Percentiles rank a stretch among this genome's conserved stretches.
phyloP scores from a whole-genome alignment of 2,113 vertebrate genomes.

The Acrocephalus arundinaceus region DNA sequence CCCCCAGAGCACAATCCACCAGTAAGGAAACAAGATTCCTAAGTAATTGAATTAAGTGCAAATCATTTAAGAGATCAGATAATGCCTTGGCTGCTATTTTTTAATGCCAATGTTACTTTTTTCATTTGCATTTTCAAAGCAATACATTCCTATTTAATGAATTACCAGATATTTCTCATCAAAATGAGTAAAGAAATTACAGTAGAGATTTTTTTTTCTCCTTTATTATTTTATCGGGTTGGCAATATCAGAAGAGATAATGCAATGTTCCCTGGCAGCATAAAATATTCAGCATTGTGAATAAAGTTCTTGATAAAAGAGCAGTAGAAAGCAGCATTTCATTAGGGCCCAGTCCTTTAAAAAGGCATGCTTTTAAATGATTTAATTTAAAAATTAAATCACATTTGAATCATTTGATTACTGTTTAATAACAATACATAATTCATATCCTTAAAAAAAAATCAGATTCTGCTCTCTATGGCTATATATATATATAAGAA shows the following conservation, averaged over 20 bases:
- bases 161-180: background rate
- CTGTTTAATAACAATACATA: constrained; percentile 4
- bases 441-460: background rate
- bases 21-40: background rate
- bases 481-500: background rate
- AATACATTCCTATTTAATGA: background rate
- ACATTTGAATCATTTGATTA: background rate
- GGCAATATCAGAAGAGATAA: constrained; percentile 27
- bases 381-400: constrained; percentile 37
- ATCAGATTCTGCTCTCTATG: background rate
- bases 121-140: constrained; percentile 14
- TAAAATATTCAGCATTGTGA: constrained; percentile 40
- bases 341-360: background rate
- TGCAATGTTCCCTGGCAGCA: background rate
- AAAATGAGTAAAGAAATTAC: background rate
- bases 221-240: background rate
- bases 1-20: background rate
- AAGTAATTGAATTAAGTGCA: background rate
- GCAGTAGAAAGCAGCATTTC: constrained; percentile 20
- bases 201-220: background rate
- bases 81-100: constrained; percentile 4
- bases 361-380: background rate
- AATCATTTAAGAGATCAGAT: background rate
- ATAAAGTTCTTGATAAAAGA: constrained; percentile 30
- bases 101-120: background rate